Percentiles rank a stretch among this genome's conserved stretches.
These are phyloP conservation scores for Amaurobius ferox DNA, from an alignment of 2,888 invertebrate genomes.

Conservation along the genomic window DNA sequence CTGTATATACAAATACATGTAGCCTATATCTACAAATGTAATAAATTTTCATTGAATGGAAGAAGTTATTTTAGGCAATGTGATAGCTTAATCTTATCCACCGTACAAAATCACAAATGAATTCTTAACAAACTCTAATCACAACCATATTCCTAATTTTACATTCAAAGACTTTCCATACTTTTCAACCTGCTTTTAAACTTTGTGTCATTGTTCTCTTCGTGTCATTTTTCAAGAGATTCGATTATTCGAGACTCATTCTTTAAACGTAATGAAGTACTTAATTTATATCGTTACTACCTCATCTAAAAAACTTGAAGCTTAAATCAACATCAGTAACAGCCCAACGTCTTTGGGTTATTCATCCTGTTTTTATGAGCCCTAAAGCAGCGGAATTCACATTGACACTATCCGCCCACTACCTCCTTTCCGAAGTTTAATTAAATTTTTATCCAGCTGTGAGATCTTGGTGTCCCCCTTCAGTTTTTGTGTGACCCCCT, in stretches of 20 bases:
- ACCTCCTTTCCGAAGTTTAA: slow-evolving; percentile 53
- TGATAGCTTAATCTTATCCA: too few relatives aligned
- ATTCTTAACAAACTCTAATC: too few relatives aligned
- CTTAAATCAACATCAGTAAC: slow-evolving; percentile 26
- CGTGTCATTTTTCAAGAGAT: too few relatives aligned
- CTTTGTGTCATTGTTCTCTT: too few relatives aligned
- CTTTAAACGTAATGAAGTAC: neutral
- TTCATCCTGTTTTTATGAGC: slow-evolving; percentile 24
- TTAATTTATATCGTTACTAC: slow-evolving; percentile 20
- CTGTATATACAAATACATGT: too few relatives aligned
- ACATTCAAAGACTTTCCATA: too few relatives aligned
- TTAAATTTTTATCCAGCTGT: slow-evolving; percentile 65
- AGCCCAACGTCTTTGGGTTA: slow-evolving; percentile 10
- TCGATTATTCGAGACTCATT: neutral
- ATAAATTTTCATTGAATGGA: too few relatives aligned
- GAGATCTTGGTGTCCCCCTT: slow-evolving; percentile 48
- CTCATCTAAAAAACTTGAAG: slow-evolving; percentile 9
- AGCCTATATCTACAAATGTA: too few relatives aligned
- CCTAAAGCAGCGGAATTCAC: slow-evolving; percentile 9
- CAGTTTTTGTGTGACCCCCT: slow-evolving; percentile 23
- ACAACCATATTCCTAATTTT: too few relatives aligned
- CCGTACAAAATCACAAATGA: too few relatives aligned
- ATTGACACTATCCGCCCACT: slow-evolving; percentile 34
- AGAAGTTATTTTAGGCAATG: too few relatives aligned
- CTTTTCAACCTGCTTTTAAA: too few relatives aligned